Conservation (phyloP, 2,113 vertebrate genomes). For the Hassar affinis region DNA sequence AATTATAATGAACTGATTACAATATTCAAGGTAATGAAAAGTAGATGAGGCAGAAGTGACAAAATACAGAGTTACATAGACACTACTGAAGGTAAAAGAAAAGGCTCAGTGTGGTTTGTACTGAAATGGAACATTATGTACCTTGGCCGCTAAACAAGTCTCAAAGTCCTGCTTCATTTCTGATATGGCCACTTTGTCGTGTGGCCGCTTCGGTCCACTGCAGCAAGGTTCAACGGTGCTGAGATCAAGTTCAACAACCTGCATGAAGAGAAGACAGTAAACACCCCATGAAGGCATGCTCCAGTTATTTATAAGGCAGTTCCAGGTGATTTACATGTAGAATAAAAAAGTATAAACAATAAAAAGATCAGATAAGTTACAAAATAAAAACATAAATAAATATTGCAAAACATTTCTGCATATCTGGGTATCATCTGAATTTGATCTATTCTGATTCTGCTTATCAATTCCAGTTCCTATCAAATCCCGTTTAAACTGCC, state of each 20-base stretch:
- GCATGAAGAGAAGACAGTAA: neutral
- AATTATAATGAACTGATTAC: neutral
- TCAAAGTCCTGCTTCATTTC: conserved; percentile 94
- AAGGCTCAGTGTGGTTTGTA: neutral
- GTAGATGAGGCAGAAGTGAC: neutral
- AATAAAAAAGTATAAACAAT: neutral
- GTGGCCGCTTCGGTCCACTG: conserved; percentile 94
- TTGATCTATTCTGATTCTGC: no score
- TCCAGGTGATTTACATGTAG: neutral
- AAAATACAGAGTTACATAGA: neutral
- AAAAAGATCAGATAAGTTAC: neutral
- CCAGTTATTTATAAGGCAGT: neutral
- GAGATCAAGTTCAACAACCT: conserved; percentile 81
- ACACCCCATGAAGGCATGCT: neutral
- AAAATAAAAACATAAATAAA: neutral
- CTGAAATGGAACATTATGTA: conserved; percentile 49
- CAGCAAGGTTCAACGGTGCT: conserved; percentile 88
- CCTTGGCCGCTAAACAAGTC: conserved; percentile 85
- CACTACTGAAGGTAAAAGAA: neutral
- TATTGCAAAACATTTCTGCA: no score
- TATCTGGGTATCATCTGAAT: no score
- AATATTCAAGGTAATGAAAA: neutral
- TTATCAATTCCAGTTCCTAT: no score
- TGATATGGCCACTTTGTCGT: conserved; percentile 87
- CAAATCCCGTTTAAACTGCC: no score